Evolutionary conservation across 2,888 invertebrate species (phyloP), one percentile per base, ranked within the genome.

Genomic region (Slavum lentiscoides): DNA sequence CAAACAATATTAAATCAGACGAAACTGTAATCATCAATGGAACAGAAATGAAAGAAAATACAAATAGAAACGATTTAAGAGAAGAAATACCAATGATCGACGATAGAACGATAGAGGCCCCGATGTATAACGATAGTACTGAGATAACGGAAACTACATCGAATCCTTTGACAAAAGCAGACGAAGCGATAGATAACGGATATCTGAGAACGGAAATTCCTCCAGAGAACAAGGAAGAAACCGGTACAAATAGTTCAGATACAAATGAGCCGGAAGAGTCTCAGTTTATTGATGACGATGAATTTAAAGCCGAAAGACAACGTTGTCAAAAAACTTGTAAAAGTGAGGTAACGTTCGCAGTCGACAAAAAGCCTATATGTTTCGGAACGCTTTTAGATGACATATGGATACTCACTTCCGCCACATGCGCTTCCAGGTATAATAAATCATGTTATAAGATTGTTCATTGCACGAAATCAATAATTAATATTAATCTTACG

Each of bases 391-490:
- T 84, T 82, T 82, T 85, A 23, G 84, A 83, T 59, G 82, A 84
- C 74, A 84, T 85, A 66, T 84, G 84, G 84, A 82, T 84, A 70
- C 83, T 85, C 68, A 85, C 84, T 43, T 84, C 84, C 49, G 84
- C 84, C 55, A 83, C 84, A n/a, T 85, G 85, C 81, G 84, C 84
- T 83, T 84, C 84, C 76, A 85, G 83, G 84, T 84, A 83, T 59
- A 82, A 69, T 76, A 37, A 17, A 23, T 43, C 37, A 53, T 49
- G 43, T 23, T 66, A 66, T 13, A 23, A 19, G 7, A 59, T 49
- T 23, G 13, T 53, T 49, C 5, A 53, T 53, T 19, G 19, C 17
- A 30, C 19, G 19, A 53, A 53, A 53, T 53, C 17, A 53, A 21
- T 21, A 11, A 59, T 2, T 30, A 23, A n/a, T 3, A 21, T 76